A percentile compares a stretch with the other conserved stretches of the same genome.
These are phyloP conservation scores for Halcyon badia DNA, from an alignment of 2,797 vertebrate genomes.

Conservation along the genomic window DNA sequence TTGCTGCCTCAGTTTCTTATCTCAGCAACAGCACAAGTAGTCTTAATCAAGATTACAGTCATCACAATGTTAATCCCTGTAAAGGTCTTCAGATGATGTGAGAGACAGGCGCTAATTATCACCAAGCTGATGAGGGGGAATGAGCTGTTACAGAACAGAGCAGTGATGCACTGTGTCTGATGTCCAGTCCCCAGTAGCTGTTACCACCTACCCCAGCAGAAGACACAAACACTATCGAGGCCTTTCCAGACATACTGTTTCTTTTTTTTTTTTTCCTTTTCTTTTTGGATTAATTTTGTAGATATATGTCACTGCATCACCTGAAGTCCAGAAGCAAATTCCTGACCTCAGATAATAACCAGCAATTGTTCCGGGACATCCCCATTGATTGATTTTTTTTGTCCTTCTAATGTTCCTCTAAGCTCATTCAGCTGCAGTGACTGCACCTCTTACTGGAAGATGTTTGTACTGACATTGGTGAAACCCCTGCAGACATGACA, in stretches of 20 bases:
- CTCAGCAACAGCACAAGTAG: not conserved
- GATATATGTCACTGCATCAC: not conserved
- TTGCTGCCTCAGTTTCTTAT: constrained; percentile 44
- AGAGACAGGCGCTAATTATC: not conserved
- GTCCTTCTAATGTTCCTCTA: not conserved
- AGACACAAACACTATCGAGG: not conserved
- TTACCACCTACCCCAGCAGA: not conserved
- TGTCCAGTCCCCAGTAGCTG: not conserved
- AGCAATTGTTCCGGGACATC: not conserved
- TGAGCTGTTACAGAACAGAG: not conserved
- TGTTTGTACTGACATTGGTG: not conserved
- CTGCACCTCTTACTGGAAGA: not conserved
- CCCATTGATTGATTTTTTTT: not conserved
- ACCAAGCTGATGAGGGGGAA: not conserved
- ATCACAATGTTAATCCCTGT: not conserved
- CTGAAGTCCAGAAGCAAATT: not conserved
- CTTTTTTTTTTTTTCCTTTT: too few relatives aligned
- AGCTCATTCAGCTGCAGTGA: not conserved
- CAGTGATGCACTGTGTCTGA: not conserved
- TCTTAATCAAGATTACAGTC: not conserved
- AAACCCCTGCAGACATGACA: not conserved
- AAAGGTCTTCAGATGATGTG: not conserved
- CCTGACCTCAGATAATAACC: not conserved
- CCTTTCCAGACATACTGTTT: not conserved
- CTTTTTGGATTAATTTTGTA: too few relatives aligned